Conservation (phyloP, 53 echinoderm and acorn worm species). For the Zoroaster sp. region DNA sequence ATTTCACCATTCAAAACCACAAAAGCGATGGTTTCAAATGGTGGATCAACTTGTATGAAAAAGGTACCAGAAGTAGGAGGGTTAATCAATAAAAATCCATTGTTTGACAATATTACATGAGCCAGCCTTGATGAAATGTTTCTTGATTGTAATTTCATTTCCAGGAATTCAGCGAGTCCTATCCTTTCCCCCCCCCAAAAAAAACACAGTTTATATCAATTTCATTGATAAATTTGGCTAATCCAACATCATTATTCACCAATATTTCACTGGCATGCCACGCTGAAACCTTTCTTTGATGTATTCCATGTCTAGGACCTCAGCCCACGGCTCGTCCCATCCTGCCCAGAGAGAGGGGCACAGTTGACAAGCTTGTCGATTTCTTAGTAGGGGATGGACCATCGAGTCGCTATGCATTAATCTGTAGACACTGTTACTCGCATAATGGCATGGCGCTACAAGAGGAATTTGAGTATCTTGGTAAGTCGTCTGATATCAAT, state of each 20-base stretch:
- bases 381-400: conserved; percentile 96
- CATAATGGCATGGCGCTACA: conserved; percentile 98
- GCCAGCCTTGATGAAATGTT: too few relatives aligned
- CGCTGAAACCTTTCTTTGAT: not conserved
- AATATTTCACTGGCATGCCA: not conserved
- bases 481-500: too few relatives aligned
- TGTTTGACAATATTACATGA: too few relatives aligned
- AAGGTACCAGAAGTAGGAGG: too few relatives aligned
- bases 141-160: too few relatives aligned
- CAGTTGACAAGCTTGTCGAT: conserved; percentile 92
- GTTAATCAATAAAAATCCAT: too few relatives aligned
- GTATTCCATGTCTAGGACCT: conserved; percentile 67
- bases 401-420: conserved; percentile 81
- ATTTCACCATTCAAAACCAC: too few relatives aligned
- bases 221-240: not conserved
- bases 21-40: too few relatives aligned
- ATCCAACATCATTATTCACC: not conserved
- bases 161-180: too few relatives aligned
- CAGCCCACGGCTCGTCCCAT: conserved; percentile 84
- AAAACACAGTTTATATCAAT: not conserved
- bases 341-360: conserved; percentile 82
- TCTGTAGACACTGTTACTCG: conserved; percentile 92
- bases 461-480: conserved; percentile 98
- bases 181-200: too few relatives aligned
- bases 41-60: too few relatives aligned